A percentile compares a stretch with the other conserved stretches of the same genome.
These are phyloP conservation scores for Sinelater perroti DNA, from an alignment of 2,888 invertebrate genomes.

Conservation along the genomic window DNA sequence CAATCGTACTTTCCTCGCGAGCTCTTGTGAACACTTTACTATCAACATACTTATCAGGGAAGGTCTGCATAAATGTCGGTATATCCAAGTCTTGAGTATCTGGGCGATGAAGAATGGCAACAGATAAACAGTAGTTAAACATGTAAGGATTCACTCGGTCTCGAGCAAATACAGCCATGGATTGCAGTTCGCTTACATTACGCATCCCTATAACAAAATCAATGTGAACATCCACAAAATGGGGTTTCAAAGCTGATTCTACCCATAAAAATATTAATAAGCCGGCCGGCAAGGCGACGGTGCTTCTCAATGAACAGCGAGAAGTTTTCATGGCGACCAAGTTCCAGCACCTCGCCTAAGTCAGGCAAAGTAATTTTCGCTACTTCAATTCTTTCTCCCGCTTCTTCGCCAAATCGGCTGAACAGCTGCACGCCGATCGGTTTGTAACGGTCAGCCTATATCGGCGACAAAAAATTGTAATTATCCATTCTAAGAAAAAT, in stretches of 20 bases:
- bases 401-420: constrained; percentile 68
- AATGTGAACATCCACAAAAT: background rate
- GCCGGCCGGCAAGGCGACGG: constrained; percentile 72
- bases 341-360: constrained; percentile 65
- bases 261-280: constrained; percentile 76
- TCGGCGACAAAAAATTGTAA: background rate
- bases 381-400: constrained; percentile 64
- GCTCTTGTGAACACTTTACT: constrained; percentile 75
- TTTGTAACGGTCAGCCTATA: constrained; percentile 65
- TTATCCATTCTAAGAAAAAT: constrained; percentile 3
- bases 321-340: constrained; percentile 72
- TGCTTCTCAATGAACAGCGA: constrained; percentile 79
- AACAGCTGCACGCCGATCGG: constrained; percentile 67
- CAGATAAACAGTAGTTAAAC: constrained; percentile 81
- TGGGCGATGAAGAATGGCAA: constrained; percentile 76
- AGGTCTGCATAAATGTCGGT: constrained; percentile 79
- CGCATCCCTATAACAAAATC: constrained; percentile 67
- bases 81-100: constrained; percentile 76
- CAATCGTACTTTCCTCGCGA: constrained; percentile 73
- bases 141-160: constrained; percentile 81
- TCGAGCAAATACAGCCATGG: constrained; percentile 74
- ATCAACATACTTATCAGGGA: constrained; percentile 85
- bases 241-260: no score
- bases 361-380: constrained; percentile 66
- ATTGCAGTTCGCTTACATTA: constrained; percentile 74